Evolutionary conservation across 2,888 invertebrate genomes (phyloP).

Genomic region (Drosophila longiperda): DNA sequence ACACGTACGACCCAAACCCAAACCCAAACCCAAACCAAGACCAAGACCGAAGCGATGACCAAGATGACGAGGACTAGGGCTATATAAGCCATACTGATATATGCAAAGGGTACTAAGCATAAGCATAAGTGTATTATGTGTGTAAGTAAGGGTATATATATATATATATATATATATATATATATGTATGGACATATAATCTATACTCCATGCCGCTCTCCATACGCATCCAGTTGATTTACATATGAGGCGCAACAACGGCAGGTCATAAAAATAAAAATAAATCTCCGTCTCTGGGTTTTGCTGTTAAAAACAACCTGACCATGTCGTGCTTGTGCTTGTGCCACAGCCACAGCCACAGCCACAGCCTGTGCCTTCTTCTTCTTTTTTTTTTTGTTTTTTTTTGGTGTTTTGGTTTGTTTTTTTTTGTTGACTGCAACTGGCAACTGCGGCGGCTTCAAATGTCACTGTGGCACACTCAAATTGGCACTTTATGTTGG

Average conservation of each 20-base stretch:
- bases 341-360: slow-evolving; percentile 21
- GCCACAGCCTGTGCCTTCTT: slow-evolving; percentile 21
- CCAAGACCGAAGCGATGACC: not conserved
- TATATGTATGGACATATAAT: not conserved
- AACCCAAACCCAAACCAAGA: not conserved
- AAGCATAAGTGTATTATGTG: not conserved
- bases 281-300: slow-evolving; percentile 49
- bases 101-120: not conserved
- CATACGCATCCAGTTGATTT: slow-evolving; percentile 70
- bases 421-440: slow-evolving; percentile 15
- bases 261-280: slow-evolving; percentile 71
- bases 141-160: not conserved
- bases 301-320: slow-evolving; percentile 74
- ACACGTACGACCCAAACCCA: slow-evolving; percentile 52
- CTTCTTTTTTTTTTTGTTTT: not conserved
- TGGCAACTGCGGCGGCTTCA: slow-evolving; percentile 64
- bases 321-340: slow-evolving; percentile 66
- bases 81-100: not conserved
- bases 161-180: not conserved
- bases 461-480: slow-evolving; percentile 66
- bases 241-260: slow-evolving; percentile 59
- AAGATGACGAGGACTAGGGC: not conserved
- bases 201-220: slow-evolving; percentile 1
- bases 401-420: slow-evolving; percentile 18
- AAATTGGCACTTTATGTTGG: slow-evolving; percentile 64